Base-by-base conservation (phyloP, 2,888 invertebrate species). In the Drosophila pseudotalamancana region DNA sequence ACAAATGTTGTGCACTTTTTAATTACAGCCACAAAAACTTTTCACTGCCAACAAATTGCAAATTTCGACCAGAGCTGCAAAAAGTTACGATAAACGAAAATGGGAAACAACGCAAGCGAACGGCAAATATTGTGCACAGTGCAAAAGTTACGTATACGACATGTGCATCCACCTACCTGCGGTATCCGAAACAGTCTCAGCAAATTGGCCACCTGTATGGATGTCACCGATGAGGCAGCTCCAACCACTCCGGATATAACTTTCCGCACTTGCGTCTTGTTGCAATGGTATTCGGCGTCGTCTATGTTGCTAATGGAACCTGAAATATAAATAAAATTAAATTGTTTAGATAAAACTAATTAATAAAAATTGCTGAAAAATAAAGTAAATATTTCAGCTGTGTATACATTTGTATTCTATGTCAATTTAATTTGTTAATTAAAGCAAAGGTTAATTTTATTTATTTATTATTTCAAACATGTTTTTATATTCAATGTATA, bases 271-370 rank as follows among this genome's bases (percentile, higher is more conserved):
- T 96, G 95, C 0, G 95, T 95, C 89, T 96, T 96, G 90, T 95
- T 95, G 92, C 97, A 97, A 88, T 95, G 95, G 90, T 95, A 95
- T 90, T 97, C 96, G 6, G 95, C 96, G 40, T 97, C 97, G 83
- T 97, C 97, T 72, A 98, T 97, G 92, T 97, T 98, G 91, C 97
- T 97, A 88, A 98, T 98, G 18, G 98, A 98, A 70, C 98, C 98
- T 98, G 93, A 0, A 92, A 92, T 1, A 35, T 2, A 56, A 14
- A 23, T 2, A 23, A 16, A 11, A 32, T 11, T 8, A 23, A 6
- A 45, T 4, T 1, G 4, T 31, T 31, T 16, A 9, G 14, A 18
- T 14, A 14, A 4, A 34, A 8, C 16, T 8, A 14, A 8, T 8
- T 14, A 6, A 0, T 4, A 12, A 11, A 5, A 2, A 12, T n/a